Evolutionary conservation across 1,140 invertebrate species (phyloP), one percentile per base, ranked within the genome.

Genomic region (Battus philenor): DNA sequence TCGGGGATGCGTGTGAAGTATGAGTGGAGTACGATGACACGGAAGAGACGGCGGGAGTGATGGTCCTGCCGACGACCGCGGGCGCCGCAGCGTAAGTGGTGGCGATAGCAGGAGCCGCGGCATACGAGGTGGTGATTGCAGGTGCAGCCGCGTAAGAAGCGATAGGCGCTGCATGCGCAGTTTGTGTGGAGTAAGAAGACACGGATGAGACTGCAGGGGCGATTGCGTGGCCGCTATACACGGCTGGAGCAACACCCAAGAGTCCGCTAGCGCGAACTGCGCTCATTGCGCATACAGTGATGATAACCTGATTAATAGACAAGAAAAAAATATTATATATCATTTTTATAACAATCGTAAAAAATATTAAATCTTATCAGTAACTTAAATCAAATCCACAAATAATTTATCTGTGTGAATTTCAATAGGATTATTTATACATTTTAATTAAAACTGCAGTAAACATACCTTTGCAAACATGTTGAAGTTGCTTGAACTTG

Each of bases 401-500:
- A 44, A 39, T 8, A 27, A 9, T 27, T 22, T 27, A 26, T 20
- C 13, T 27, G n/a, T 26, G 32, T 45, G 5, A n/a, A n/a, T n/a
- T n/a, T n/a, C n/a, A n/a, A n/a, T n/a, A n/a, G n/a, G n/a, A n/a
- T n/a, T n/a, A n/a, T n/a, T n/a, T n/a, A n/a, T n/a, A n/a, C n/a
- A n/a, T n/a, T n/a, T n/a, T n/a, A n/a, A n/a, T n/a, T n/a, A n/a
- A n/a, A n/a, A n/a, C n/a, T n/a, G n/a, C n/a, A n/a, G n/a, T n/a
- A 5, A 38, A 77, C 76, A 56, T 59, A 84, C 80, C 80, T 84
- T 84, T 59, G 80, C 76, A 78, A 72, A 84, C 80, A 84, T 84
- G 78, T 80, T 82, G 69, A 59, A 75, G 52, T 65, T 68, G 61
- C 62, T 69, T 67, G 60, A 5, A 9, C 16, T 59, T 74, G 69